Conservation (phyloP, 2,113 vertebrate genomes). For the Thalassoma bifasciatum region DNA sequence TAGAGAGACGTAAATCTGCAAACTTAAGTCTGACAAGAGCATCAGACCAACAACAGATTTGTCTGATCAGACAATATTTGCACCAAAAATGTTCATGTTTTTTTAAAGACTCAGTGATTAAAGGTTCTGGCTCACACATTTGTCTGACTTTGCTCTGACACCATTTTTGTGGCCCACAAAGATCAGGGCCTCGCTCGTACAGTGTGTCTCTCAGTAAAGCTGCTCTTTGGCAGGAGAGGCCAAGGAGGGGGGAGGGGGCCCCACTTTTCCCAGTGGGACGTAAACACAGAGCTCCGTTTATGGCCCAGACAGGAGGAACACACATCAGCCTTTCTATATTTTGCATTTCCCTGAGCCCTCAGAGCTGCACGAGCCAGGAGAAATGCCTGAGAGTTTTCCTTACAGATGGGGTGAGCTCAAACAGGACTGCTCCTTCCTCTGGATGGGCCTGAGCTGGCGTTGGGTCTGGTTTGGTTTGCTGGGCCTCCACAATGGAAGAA, state of each 20-base stretch:
- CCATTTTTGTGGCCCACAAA: conserved; percentile 55
- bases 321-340: conserved; percentile 67
- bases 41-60: neutral
- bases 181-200: conserved; percentile 59
- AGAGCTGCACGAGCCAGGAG: conserved; percentile 29
- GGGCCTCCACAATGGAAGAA: conserved; percentile 31
- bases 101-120: too few relatives aligned
- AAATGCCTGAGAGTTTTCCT: conserved; percentile 54
- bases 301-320: conserved; percentile 64
- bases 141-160: conserved; percentile 46
- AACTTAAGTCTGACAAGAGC: neutral
- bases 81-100: too few relatives aligned
- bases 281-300: conserved; percentile 75
- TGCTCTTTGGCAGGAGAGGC: conserved; percentile 60
- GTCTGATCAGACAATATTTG: neutral
- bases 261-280: conserved; percentile 59
- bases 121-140: neutral
- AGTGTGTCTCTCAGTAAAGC: conserved; percentile 65
- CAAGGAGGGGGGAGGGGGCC: conserved; percentile 28
- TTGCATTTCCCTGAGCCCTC: conserved; percentile 53
- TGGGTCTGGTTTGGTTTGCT: conserved; percentile 28
- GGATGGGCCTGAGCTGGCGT: conserved; percentile 27
- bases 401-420: conserved; percentile 61
- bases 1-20: neutral
- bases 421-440: conserved; percentile 39